Evolutionary conservation across 2,888 invertebrate species (phyloP), one percentile per base, ranked within the genome.

Genomic region (Drosophila testacea): DNA sequence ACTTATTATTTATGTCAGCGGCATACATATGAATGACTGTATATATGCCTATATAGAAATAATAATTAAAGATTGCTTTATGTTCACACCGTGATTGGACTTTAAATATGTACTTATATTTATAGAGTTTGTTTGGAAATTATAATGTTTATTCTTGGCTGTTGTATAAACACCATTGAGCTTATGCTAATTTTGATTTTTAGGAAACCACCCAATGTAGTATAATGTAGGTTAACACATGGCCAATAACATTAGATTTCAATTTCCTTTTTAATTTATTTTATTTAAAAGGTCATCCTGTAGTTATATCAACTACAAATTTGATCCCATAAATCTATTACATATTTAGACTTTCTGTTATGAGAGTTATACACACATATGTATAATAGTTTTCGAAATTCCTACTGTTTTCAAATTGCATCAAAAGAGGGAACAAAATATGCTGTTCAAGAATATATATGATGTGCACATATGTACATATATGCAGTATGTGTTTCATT

Each of bases 51-150:
- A 68, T 76, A 71, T 62, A 82, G 39, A 76, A 56, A 76, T 71
- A 73, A 80, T 79, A 86, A 83, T 83, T 86, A 81, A 79, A 79
- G 74, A 77, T 86, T 67, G 86, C 77, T 83, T 83, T 81, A 86
- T 83, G 86, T 83, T 73, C 57, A 46, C 63, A 32, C 69, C 86
- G 83, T 83, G 83, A 78, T 79, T 69, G 61, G 77, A 64, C 57
- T 83, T 55, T 48, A 69, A 83, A 83, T 75, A 66, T 69, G 60
- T 69, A 44, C 36, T 76, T 67, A 69, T 61, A 38, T 48, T 56
- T 62, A 51, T 57, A 60, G 44, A 36, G 30, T 51, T 59, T 42
- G 59, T 48, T 77, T 52, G 56, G 51, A 63, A 59, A 39, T 39
- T 51, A 62, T 59, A 66, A 55, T 55, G 42, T 69, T 51, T 64